Evolutionary conservation across 2,888 invertebrate species (phyloP), one percentile per base, ranked within the genome.

Genomic region (Diplolepis rosae): DNA sequence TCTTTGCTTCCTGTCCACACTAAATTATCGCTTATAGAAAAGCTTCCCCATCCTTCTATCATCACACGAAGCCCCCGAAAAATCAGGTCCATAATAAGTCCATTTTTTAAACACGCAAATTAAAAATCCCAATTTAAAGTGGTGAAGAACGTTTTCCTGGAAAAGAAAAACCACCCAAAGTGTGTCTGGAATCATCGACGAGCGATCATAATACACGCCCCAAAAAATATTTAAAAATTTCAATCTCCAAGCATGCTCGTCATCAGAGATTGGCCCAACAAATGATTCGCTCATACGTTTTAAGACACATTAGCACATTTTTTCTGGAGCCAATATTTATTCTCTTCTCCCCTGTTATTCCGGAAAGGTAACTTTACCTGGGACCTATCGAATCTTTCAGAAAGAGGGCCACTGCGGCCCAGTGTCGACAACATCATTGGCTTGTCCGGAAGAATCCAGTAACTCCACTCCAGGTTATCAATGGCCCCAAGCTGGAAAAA

Each of bases 381-480:
- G 78, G 75, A 76, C 79, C 81, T 85, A 74, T 84, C 84, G 84
- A 83, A 84, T 87, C 87, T 90, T 91, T 90, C 93, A 96, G 95
- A 92, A 92, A 92, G 87, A 93, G 98, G 87, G 93, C 96, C 91
- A 93, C 94, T 84, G 96, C 97, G 74, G 91, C 92, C 83, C 93
- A 95, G 89, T 95, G 97, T 90, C 91, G 97, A 85, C 93, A 94
- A 75, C 98, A 98, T 90, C 92, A 92, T 82, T 98, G 98, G 98
- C 91, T 98, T 79, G 90, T 91, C 83, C 91, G 92, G 84, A 91
- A 92, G 84, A 87, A 85, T 54, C 79, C 84, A 68, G 89, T 86
- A 30, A 80, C 87, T 42, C 80, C 87, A 75, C 88, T 87, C 45
- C 66, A 27, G 11, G 45, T 22, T 18, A 65, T 65, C 27, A 68